Evolutionary conservation across 2,797 vertebrate species (phyloP).

Genomic region (Arctocebus calabarensis): DNA sequence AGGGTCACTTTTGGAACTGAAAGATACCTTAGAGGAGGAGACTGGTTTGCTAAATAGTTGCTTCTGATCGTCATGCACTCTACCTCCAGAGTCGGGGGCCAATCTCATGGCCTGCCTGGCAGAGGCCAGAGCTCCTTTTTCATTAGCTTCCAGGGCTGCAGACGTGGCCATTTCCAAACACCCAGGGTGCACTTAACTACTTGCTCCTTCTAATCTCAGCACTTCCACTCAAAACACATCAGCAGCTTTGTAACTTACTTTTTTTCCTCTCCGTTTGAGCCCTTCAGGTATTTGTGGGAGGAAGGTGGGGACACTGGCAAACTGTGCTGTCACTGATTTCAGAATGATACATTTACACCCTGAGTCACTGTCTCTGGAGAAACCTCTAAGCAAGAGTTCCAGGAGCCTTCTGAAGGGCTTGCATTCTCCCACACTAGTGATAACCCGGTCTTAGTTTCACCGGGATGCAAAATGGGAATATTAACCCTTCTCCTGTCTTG

Average conservation of each 20-base stretch:
- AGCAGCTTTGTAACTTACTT: slow-evolving; percentile 79
- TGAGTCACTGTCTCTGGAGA: slow-evolving; percentile 54
- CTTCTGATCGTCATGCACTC: slow-evolving; percentile 15
- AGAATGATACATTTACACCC: slow-evolving; percentile 39
- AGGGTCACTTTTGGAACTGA: slow-evolving; percentile 70
- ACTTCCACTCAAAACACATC: slow-evolving; percentile 74
- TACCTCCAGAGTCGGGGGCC: not conserved
- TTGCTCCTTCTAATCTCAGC: slow-evolving; percentile 79
- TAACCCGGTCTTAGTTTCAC: slow-evolving; percentile 23
- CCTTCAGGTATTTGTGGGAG: slow-evolving; percentile 76
- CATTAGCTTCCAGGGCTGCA: slow-evolving; percentile 62
- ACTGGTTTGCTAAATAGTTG: slow-evolving; percentile 49
- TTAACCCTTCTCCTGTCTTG: not conserved
- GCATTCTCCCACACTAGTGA: not conserved
- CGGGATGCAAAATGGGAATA: slow-evolving; percentile 12
- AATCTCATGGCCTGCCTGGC: not conserved
- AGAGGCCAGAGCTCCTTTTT: slow-evolving; percentile 40
- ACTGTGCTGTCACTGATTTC: slow-evolving; percentile 34
- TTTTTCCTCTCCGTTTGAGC: slow-evolving; percentile 53
- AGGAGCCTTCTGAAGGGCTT: slow-evolving; percentile 1
- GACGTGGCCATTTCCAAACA: slow-evolving; percentile 52
- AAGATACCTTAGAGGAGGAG: slow-evolving; percentile 42
- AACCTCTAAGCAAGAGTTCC: not conserved
- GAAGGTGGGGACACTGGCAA: not conserved
- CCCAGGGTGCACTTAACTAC: slow-evolving; percentile 70